A percentile compares a stretch with the other conserved stretches of the same genome.
phyloP scores from a whole-genome alignment of 2,888 invertebrate genomes.

The Ophion costatus region DNA sequence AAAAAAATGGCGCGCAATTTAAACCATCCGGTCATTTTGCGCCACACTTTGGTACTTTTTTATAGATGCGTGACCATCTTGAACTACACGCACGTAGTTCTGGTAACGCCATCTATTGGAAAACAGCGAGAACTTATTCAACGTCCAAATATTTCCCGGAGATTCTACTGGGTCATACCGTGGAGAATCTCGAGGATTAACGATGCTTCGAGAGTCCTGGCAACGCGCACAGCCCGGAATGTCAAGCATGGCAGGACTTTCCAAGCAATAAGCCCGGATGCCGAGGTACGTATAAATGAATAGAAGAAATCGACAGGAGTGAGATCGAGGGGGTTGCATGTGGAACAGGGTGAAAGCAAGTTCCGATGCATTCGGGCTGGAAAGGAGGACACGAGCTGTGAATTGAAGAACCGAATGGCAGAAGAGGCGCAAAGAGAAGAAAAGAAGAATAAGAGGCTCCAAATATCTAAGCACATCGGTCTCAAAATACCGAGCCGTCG shows the following conservation, averaged over 20 bases:
- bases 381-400: conserved; percentile 35
- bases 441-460: conserved; percentile 6
- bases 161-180: conserved; percentile 31
- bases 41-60: too few species aligned
- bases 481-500: conserved; percentile 47
- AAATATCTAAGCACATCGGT: conserved; percentile 28
- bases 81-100: too few species aligned
- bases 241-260: conserved; percentile 60
- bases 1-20: too few species aligned
- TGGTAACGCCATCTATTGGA: too few species aligned
- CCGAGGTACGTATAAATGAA: too few species aligned
- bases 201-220: conserved; percentile 9
- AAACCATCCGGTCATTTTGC: too few species aligned
- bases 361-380: conserved; percentile 37
- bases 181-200: conserved; percentile 10
- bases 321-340: conserved; percentile 16
- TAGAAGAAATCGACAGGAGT: conserved; percentile 26
- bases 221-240: conserved; percentile 59
- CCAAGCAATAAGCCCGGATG: conserved; percentile 45
- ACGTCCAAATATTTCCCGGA: conserved; percentile 12
- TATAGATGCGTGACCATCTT: too few species aligned
- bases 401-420: not conserved
- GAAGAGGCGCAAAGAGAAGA: conserved; percentile 6
- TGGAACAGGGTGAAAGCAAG: conserved; percentile 47
- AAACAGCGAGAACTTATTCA: too few species aligned